A percentile compares a stretch with the other conserved stretches of the same genome.
Evolutionary conservation across 2,888 invertebrate species (phyloP).

Genomic region (Catotricha subobsoleta): DNA sequence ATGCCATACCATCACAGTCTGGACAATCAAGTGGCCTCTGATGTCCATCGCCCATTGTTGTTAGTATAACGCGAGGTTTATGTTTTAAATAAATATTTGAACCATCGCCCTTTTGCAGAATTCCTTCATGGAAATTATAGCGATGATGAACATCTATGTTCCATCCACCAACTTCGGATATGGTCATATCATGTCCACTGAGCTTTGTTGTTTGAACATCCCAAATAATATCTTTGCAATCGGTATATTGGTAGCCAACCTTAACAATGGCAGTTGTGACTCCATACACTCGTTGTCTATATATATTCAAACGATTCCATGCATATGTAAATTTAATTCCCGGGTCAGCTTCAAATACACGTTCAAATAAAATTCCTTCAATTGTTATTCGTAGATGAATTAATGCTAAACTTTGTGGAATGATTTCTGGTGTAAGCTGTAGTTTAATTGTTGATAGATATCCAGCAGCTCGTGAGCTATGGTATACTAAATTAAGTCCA

Average conservation of each 20-base stretch:
- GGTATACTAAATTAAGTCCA: conserved; percentile 87
- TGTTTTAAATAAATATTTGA: conserved; percentile 87
- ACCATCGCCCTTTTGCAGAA: conserved; percentile 93
- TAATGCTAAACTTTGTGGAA: conserved; percentile 62
- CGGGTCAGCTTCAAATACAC: conserved; percentile 89
- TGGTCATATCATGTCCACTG: conserved; percentile 91
- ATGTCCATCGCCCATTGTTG: conserved; percentile 81
- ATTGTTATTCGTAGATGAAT: conserved; percentile 86
- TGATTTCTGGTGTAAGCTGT: conserved; percentile 70
- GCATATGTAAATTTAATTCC: conserved; percentile 93
- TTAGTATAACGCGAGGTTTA: conserved; percentile 76
- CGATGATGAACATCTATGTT: conserved; percentile 94
- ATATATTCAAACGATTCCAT: conserved; percentile 93
- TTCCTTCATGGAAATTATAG: conserved; percentile 96
- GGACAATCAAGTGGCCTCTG: conserved; percentile 71
- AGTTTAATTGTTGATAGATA: conserved; percentile 84
- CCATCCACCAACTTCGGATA: conserved; percentile 95
- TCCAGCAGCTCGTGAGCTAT: conserved; percentile 85
- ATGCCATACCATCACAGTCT: conserved; percentile 63
- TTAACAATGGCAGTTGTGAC: conserved; percentile 86
- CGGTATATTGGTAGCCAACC: conserved; percentile 91
- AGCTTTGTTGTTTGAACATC: conserved; percentile 87
- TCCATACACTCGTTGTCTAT: conserved; percentile 90
- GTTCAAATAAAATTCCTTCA: conserved; percentile 85
- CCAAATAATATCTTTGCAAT: conserved; percentile 88